A percentile compares a stretch with the other conserved stretches of the same genome.
Evolutionary conservation across 2,888 invertebrate species (phyloP).

Genomic region (Chorisops tibialis): DNA sequence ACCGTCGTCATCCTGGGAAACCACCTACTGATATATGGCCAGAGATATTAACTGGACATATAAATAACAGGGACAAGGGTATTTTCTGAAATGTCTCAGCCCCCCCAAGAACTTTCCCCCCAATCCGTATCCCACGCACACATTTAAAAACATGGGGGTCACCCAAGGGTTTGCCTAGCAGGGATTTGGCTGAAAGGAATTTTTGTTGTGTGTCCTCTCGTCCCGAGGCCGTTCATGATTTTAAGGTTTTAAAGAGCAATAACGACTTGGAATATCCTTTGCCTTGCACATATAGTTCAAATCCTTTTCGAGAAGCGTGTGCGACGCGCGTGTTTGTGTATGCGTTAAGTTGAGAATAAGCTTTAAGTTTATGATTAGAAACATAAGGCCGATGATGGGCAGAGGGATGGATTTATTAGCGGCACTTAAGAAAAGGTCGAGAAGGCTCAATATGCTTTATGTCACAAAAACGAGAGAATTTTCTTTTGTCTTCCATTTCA

Average conservation of each 20-base stretch:
- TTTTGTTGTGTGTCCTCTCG: constrained; percentile 23
- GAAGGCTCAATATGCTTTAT: constrained; percentile 21
- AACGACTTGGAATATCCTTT: constrained; percentile 19
- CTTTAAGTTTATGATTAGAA: constrained; percentile 33
- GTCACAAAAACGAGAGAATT: constrained; percentile 1
- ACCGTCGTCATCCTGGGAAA: constrained; percentile 33
- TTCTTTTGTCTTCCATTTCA: constrained; percentile 15
- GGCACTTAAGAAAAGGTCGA: constrained; percentile 25
- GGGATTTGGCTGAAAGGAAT: constrained; percentile 28
- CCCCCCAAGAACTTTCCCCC: constrained; percentile 12
- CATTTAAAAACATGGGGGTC: constrained; percentile 5
- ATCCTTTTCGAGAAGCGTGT: not conserved
- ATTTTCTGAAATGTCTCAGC: constrained; percentile 19
- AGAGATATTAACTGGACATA: constrained; percentile 35
- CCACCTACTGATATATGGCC: constrained; percentile 35
- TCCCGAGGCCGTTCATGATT: constrained; percentile 1
- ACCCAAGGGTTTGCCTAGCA: constrained; percentile 28
- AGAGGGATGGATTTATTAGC: constrained; percentile 24
- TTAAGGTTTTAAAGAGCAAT: constrained; percentile 22
- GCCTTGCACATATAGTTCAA: constrained; percentile 7
- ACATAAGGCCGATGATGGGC: constrained; percentile 26
- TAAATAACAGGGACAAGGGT: constrained; percentile 33
- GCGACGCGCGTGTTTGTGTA: too few relatives aligned
- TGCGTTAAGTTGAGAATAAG: too few relatives aligned
- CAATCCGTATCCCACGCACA: not conserved